Conservation (phyloP, 1,140 invertebrate species). For the Penaeus vannamei region DNA sequence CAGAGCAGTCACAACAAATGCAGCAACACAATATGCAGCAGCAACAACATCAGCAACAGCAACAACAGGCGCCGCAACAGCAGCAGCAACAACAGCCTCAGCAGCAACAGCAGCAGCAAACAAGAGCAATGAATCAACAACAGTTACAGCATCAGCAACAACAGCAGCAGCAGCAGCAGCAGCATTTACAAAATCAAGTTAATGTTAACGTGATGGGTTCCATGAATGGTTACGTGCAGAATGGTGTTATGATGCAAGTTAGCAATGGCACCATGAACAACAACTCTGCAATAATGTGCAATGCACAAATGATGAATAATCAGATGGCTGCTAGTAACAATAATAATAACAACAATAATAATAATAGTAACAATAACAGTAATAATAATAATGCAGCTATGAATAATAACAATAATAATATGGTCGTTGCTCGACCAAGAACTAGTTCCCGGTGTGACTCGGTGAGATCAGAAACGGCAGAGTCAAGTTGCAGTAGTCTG, state of each 20-base stretch:
- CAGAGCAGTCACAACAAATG: constrained; percentile 52
- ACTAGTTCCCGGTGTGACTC: constrained; percentile 61
- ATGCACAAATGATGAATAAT: constrained; percentile 58
- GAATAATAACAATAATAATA: constrained; percentile 47
- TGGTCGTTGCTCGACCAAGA: constrained; percentile 63
- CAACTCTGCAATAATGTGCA: constrained; percentile 27
- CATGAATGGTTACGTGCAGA: constrained; percentile 59
- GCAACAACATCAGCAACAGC: no score
- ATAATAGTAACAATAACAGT: constrained; percentile 29
- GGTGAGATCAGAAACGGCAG: constrained; percentile 58
- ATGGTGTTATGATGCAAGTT: constrained; percentile 62
- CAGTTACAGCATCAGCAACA: constrained; percentile 40
- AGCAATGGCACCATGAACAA: constrained; percentile 44
- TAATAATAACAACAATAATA: constrained; percentile 34
- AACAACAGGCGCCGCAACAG: constrained; percentile 29
- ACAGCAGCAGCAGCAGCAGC: constrained; percentile 26
- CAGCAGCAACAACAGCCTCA: constrained; percentile 41
- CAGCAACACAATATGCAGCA: not conserved
- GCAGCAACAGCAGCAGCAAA: constrained; percentile 25
- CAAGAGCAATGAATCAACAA: not conserved
- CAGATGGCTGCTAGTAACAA: constrained; percentile 52
- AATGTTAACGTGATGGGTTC: constrained; percentile 49
- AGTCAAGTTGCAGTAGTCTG: constrained; percentile 62
- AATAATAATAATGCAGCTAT: constrained; percentile 31
- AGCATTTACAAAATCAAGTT: constrained; percentile 46